A percentile compares a stretch with the other conserved stretches of the same genome.
Evolutionary conservation across 2,797 vertebrate genomes (phyloP).

Genomic region (Podarcis siculus): DNA sequence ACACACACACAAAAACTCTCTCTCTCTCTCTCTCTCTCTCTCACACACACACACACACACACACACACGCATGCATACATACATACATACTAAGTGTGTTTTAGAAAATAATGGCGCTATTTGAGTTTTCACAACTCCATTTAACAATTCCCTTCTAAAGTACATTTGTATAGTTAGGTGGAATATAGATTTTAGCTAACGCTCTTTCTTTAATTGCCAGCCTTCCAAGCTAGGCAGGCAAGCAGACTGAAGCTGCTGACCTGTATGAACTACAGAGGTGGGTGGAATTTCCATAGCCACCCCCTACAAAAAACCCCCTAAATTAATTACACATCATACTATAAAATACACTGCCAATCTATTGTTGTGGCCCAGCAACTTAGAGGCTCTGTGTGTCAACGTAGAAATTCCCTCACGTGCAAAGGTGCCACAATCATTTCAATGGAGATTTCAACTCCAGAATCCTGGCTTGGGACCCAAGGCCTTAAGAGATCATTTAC

Average conservation of each 20-base stretch:
- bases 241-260: no score
- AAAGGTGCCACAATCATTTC: neutral
- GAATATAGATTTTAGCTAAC: neutral
- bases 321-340: neutral
- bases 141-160: neutral
- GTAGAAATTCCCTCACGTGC: neutral
- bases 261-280: neutral
- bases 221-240: neutral
- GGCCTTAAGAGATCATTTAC: no score
- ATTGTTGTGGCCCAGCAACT: neutral
- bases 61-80: neutral
- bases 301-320: no score
- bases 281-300: no score
- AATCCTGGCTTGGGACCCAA: no score
- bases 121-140: neutral
- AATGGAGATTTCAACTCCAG: neutral
- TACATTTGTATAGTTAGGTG: neutral
- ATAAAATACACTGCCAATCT: neutral
- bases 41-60: neutral
- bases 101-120: neutral
- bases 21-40: no score
- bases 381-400: neutral
- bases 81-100: neutral
- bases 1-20: no score
- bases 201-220: neutral